Evolutionary conservation across 2,888 invertebrate genomes (phyloP).

Genomic region (Lapara coniferarum): DNA sequence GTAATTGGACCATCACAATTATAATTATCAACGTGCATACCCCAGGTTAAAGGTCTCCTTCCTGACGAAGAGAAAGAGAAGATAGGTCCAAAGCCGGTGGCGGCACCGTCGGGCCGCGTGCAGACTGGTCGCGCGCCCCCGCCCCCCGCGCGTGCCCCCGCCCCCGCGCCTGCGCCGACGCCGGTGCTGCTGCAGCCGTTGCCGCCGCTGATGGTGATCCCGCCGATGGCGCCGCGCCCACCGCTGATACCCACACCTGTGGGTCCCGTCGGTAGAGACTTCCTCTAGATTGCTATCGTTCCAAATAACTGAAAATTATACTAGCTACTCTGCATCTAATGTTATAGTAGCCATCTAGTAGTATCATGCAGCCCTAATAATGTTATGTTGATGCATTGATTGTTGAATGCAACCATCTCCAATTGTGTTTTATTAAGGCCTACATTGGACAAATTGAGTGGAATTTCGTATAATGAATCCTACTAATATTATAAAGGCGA

Average conservation of each 20-base stretch:
- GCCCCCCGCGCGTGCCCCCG: slow-evolving; percentile 39
- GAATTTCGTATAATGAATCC: too few relatives aligned
- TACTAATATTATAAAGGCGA: too few relatives aligned
- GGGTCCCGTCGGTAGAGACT: slow-evolving; percentile 42
- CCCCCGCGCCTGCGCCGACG: slow-evolving; percentile 34
- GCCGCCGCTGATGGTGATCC: slow-evolving; percentile 82
- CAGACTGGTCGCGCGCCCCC: slow-evolving; percentile 27
- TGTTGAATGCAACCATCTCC: too few relatives aligned
- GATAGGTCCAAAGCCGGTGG: slow-evolving; percentile 94
- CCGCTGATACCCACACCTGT: slow-evolving; percentile 67
- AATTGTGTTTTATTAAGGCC: too few relatives aligned
- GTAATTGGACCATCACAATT: neutral
- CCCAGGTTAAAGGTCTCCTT: slow-evolving; percentile 90
- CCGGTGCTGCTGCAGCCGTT: slow-evolving; percentile 64
- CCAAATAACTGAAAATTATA: too few relatives aligned
- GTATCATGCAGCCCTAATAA: too few relatives aligned
- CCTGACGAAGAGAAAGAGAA: slow-evolving; percentile 98
- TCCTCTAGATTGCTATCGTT: too few relatives aligned
- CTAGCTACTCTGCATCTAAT: too few relatives aligned
- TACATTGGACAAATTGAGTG: too few relatives aligned
- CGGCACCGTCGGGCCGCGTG: slow-evolving; percentile 45
- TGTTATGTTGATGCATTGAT: too few relatives aligned
- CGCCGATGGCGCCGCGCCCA: slow-evolving; percentile 69
- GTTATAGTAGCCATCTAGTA: too few relatives aligned
- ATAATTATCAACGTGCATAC: neutral